Percentiles rank a stretch among this genome's conserved stretches.
Evolutionary conservation across 2,113 vertebrate genomes (phyloP).

Genomic region (Oncorhynchus masou): DNA sequence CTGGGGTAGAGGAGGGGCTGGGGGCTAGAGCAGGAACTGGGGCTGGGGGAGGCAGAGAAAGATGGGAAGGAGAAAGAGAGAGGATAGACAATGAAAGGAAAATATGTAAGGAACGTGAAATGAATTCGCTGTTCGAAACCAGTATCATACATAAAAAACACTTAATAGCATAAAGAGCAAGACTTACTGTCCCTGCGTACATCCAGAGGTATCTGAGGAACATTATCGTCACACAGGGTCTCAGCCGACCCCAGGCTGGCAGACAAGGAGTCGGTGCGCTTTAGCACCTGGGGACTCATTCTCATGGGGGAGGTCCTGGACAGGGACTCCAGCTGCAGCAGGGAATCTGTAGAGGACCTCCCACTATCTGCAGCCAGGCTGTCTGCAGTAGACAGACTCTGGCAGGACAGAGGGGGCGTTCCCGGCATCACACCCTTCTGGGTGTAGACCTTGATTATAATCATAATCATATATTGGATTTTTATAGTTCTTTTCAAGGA

Average conservation of each 20-base stretch:
- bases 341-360: slow-evolving; percentile 71
- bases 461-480: too few relatives aligned
- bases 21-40: neutral
- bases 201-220: slow-evolving; percentile 72
- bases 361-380: slow-evolving; percentile 56
- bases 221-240: slow-evolving; percentile 72
- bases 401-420: slow-evolving; percentile 74
- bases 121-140: too few relatives aligned
- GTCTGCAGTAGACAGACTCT: slow-evolving; percentile 68
- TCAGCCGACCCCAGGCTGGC: slow-evolving; percentile 87
- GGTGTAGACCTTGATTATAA: slow-evolving; percentile 78
- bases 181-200: slow-evolving; percentile 78
- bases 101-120: too few relatives aligned
- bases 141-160: neutral
- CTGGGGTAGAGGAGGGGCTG: neutral
- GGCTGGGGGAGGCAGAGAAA: too few relatives aligned
- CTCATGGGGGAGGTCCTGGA: slow-evolving; percentile 91
- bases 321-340: slow-evolving; percentile 72
- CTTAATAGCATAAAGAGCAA: slow-evolving; percentile 28
- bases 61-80: too few relatives aligned
- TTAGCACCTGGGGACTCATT: slow-evolving; percentile 89
- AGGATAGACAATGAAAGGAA: too few relatives aligned
- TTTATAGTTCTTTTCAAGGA: too few relatives aligned
- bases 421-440: slow-evolving; percentile 91
- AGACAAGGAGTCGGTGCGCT: slow-evolving; percentile 77